These are phyloP conservation scores for Intellagama lesueurii DNA, from an alignment of 2,797 vertebrate genomes.

Conservation along the genomic window DNA sequence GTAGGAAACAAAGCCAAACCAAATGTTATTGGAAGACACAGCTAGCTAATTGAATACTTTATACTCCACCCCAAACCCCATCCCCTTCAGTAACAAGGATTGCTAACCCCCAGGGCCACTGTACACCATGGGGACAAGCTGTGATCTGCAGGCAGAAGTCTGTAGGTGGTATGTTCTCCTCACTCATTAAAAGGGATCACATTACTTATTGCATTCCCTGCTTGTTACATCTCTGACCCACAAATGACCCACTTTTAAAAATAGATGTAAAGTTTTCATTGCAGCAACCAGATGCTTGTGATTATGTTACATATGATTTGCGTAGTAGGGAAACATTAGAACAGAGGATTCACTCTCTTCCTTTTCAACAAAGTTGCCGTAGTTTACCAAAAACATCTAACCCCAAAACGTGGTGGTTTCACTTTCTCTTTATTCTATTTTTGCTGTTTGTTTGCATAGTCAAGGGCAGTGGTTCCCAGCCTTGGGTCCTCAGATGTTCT, in stretches of 20 bases:
- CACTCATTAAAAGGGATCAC: slow-evolving; percentile 48
- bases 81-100: too few species aligned
- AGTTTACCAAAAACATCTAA: not conserved
- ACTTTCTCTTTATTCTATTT: not conserved
- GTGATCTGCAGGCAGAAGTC: not conserved
- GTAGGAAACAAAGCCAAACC: too few species aligned
- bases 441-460: not conserved
- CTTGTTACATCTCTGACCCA: slow-evolving; percentile 47
- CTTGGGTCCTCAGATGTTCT: too few species aligned
- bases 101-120: too few species aligned
- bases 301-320: slow-evolving; percentile 46
- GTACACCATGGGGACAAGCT: too few species aligned
- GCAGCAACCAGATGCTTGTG: not conserved
- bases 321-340: slow-evolving; percentile 10
- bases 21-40: too few species aligned
- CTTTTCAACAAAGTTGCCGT: not conserved
- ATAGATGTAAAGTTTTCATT: slow-evolving; percentile 46
- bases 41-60: too few species aligned
- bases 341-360: not conserved
- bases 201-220: slow-evolving; percentile 24
- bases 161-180: not conserved
- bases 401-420: not conserved
- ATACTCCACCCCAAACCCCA: too few species aligned
- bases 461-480: too few species aligned
- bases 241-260: slow-evolving; percentile 42